These are phyloP conservation scores for Seira ritae DNA, from an alignment of 2,888 invertebrate genomes.

Conservation along the genomic window DNA sequence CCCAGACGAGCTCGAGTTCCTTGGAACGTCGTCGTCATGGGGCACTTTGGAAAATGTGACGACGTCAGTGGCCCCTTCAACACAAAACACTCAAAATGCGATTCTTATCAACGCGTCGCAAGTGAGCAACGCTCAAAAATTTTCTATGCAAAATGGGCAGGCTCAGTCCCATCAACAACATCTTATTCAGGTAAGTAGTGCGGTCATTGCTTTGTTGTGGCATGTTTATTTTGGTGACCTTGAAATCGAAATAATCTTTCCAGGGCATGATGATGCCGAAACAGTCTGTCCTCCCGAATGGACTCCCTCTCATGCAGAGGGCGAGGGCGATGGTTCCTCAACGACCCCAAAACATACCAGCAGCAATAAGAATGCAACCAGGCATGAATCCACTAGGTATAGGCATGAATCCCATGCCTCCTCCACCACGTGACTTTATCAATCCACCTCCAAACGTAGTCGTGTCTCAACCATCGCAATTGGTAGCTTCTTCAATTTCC, in stretches of 20 bases:
- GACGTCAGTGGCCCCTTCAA: slow-evolving; percentile 88
- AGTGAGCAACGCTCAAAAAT: slow-evolving; percentile 70
- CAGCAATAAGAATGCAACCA: too few species aligned
- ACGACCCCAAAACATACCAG: slow-evolving; percentile 63
- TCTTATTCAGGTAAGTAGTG: slow-evolving; percentile 77
- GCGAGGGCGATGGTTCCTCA: slow-evolving; percentile 70
- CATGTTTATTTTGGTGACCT: background rate
- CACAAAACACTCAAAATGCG: slow-evolving; percentile 53
- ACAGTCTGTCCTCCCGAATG: slow-evolving; percentile 68
- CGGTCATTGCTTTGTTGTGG: background rate
- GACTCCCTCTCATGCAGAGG: slow-evolving; percentile 69
- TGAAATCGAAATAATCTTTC: slow-evolving; percentile 15
- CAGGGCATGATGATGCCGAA: slow-evolving; percentile 73
- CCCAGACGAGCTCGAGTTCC: slow-evolving; percentile 89
- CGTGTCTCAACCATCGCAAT: slow-evolving; percentile 68
- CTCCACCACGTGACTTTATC: slow-evolving; percentile 82
- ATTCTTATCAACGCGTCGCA: slow-evolving; percentile 52
- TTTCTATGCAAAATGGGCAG: slow-evolving; percentile 73
- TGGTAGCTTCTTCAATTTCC: slow-evolving; percentile 73
- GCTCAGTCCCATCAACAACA: slow-evolving; percentile 75
- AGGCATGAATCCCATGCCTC: slow-evolving; percentile 84
- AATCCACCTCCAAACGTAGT: slow-evolving; percentile 75
- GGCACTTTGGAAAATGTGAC: slow-evolving; percentile 79
- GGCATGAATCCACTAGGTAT: slow-evolving; percentile 69
- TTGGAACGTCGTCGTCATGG: slow-evolving; percentile 82